phyloP scores from a whole-genome alignment of 1,140 invertebrate species.

The Drosophila melanogaster region DNA sequence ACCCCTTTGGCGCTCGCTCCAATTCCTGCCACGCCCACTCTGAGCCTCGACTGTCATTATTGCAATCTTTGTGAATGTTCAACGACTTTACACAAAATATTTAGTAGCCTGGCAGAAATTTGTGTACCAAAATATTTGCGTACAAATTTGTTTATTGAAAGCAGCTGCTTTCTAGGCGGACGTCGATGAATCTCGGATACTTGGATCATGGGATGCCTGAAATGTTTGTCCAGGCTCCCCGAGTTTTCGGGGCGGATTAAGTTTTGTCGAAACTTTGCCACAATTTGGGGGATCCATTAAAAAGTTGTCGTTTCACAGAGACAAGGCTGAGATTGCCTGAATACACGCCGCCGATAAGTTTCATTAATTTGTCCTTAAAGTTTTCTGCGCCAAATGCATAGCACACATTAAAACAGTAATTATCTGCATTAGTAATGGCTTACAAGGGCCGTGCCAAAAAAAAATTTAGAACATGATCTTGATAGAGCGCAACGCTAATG shows the following conservation, averaged over 20 bases:
- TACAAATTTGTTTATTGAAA: slow-evolving; percentile 62
- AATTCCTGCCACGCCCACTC: neutral
- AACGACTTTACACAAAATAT: slow-evolving; percentile 62
- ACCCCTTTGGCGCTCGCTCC: no score
- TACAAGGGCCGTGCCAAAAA: slow-evolving; percentile 21
- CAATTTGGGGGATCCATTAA: slow-evolving; percentile 47
- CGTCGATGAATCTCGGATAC: slow-evolving; percentile 20
- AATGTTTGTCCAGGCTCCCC: slow-evolving; percentile 30
- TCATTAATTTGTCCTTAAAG: slow-evolving; percentile 42
- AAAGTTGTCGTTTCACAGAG: slow-evolving; percentile 27
- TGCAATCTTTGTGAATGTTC: slow-evolving; percentile 71
- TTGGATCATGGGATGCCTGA: slow-evolving; percentile 13
- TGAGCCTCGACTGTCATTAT: slow-evolving; percentile 59
- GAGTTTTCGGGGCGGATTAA: slow-evolving; percentile 31
- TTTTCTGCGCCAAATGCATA: neutral
- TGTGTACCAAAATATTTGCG: slow-evolving; percentile 67
- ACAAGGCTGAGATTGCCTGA: slow-evolving; percentile 37
- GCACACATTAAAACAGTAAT: slow-evolving; percentile 49
- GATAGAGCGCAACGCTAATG: slow-evolving; percentile 41
- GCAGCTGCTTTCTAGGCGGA: slow-evolving; percentile 28
- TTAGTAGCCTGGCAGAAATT: slow-evolving; percentile 56
- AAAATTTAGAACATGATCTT: slow-evolving; percentile 43
- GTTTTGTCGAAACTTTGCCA: slow-evolving; percentile 37
- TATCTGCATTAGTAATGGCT: slow-evolving; percentile 55
- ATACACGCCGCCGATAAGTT: slow-evolving; percentile 34